These are phyloP conservation scores for Canis aureus DNA, from an alignment of 2,113 vertebrate genomes.

Conservation along the genomic window DNA sequence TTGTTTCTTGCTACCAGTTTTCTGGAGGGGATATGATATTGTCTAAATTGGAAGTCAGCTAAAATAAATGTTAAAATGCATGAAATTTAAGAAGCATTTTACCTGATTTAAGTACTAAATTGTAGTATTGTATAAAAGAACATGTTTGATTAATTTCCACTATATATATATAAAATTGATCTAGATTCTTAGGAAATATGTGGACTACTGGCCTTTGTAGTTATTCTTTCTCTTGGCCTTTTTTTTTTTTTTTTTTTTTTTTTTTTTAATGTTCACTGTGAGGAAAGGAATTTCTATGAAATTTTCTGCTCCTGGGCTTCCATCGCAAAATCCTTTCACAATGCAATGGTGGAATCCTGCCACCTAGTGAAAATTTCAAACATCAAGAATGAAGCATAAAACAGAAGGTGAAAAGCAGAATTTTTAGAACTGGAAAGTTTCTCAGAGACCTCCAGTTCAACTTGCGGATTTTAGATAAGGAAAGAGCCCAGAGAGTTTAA, in stretches of 20 bases:
- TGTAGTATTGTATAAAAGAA: not conserved
- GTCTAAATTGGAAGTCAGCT: not conserved
- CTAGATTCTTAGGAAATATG: not conserved
- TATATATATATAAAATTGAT: not conserved
- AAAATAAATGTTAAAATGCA: not conserved
- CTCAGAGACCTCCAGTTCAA: not conserved
- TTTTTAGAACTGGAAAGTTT: constrained; percentile 18
- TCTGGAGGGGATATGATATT: too few species aligned
- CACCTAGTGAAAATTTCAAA: constrained; percentile 74
- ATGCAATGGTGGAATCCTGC: constrained; percentile 69
- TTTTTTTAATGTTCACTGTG: not conserved
- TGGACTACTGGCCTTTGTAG: not conserved
- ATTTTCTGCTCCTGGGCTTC: not conserved
- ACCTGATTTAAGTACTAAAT: not conserved
- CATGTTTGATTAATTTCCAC: not conserved
- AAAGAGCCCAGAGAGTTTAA: not conserved
- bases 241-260: not conserved
- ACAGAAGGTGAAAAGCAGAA: not conserved
- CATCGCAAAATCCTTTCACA: not conserved
- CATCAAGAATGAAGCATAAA: not conserved
- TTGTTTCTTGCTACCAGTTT: not conserved
- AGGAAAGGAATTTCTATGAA: constrained; percentile 58
- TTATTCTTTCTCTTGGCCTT: not conserved
- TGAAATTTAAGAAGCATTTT: not conserved
- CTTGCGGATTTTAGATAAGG: not conserved